These are phyloP conservation scores for Trichonephila inaurata DNA, from an alignment of 1,140 invertebrate genomes.

Conservation along the genomic window DNA sequence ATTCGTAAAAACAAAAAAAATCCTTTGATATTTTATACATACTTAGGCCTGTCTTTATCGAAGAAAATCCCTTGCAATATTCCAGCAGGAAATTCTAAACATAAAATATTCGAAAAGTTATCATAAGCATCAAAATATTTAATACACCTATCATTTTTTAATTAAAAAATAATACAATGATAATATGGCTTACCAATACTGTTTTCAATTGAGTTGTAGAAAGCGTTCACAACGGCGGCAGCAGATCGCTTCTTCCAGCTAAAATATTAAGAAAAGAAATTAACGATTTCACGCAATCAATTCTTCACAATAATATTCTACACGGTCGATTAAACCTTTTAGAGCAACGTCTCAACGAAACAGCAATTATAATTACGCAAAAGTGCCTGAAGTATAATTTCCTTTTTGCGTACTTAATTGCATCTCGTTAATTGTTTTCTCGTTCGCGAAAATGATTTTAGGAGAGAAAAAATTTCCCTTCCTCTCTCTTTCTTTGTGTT, in stretches of 20 bases:
- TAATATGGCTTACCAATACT: constrained; percentile 87
- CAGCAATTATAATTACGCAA: too few relatives aligned
- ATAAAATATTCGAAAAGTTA: background rate
- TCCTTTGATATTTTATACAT: constrained; percentile 67
- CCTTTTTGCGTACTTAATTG: too few relatives aligned
- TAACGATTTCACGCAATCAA: too few relatives aligned
- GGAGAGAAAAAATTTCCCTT: too few relatives aligned
- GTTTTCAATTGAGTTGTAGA: constrained; percentile 91
- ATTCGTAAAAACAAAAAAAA: background rate
- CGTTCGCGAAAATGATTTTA: too few relatives aligned
- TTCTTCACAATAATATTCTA: too few relatives aligned
- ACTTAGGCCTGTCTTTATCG: constrained; percentile 89
- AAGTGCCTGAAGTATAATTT: too few relatives aligned
- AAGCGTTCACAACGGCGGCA: constrained; percentile 91
- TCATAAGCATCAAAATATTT: too few relatives aligned
- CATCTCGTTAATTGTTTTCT: too few relatives aligned
- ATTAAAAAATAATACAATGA: constrained; percentile 30
- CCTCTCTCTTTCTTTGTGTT: too few relatives aligned
- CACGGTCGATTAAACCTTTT: too few relatives aligned
- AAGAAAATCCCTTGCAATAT: constrained; percentile 95
- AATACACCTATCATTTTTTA: background rate
- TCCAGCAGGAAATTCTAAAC: constrained; percentile 91
- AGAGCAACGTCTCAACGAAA: too few relatives aligned
- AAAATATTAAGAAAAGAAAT: constrained; percentile 1
- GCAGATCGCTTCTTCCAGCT: constrained; percentile 88